Conservation (phyloP, 2,888 invertebrate species). For the Pyrrhosoma nymphula region DNA sequence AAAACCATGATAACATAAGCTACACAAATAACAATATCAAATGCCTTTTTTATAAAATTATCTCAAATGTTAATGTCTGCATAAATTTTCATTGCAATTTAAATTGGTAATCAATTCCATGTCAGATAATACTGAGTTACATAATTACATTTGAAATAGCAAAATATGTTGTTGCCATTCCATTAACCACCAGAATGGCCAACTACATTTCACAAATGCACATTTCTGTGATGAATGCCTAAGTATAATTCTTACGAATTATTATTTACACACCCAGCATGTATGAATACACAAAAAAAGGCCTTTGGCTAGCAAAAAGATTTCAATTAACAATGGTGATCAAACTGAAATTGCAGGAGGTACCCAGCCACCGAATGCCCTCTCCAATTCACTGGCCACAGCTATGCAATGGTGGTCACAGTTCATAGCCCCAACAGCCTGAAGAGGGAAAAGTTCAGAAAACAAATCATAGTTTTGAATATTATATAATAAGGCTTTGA, state of each 20-base stretch:
- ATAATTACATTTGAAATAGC: conserved; percentile 33
- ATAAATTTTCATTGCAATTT: neutral
- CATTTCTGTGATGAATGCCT: conserved; percentile 23
- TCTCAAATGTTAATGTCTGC: neutral
- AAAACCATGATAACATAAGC: conserved; percentile 11
- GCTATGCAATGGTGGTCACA: conserved; percentile 79
- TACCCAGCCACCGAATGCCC: conserved; percentile 79
- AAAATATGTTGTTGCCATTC: conserved; percentile 38
- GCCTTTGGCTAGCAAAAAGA: neutral
- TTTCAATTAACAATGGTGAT: neutral
- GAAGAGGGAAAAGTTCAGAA: neutral
- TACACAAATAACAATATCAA: conserved; percentile 55
- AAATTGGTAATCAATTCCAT: neutral
- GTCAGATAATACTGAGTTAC: conserved; percentile 30
- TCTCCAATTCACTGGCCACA: conserved; percentile 79
- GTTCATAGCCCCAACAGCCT: conserved; percentile 76
- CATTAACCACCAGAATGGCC: conserved; percentile 39
- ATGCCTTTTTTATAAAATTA: conserved; percentile 47
- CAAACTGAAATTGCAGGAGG: conserved; percentile 69
- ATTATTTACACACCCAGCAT: conserved; percentile 14
- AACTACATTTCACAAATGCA: conserved; percentile 44
- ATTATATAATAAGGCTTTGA: too few species aligned
- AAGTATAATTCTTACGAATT: neutral
- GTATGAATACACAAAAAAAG: neutral
- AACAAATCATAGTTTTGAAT: neutral